Base-by-base conservation (phyloP, 2,113 vertebrate genomes). In the Brachypodius melanocephalos region DNA sequence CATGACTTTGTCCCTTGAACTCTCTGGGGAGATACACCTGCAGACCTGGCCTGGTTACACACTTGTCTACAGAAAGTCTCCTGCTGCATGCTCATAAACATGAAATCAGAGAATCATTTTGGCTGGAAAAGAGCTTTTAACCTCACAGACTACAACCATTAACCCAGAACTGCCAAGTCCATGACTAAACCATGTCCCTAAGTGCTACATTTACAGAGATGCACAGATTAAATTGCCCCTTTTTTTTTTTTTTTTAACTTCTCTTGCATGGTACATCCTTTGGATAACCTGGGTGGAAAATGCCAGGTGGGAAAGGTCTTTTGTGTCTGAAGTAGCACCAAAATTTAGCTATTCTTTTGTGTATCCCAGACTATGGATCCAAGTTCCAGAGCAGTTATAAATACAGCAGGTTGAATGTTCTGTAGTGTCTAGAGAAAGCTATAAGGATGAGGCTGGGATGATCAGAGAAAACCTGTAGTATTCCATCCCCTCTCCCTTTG, bases 241-340 rank as follows among this genome's bases (percentile, higher is more conserved):
- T n/a, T n/a, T n/a, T n/a, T 69, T 2, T 2, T 15, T 86, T 59
- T 66, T 52, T 67, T 55, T 8, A 6, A 9, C 18, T 46, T 22
- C 5, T 11, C 5, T 16, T n/a, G 5, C 10, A 2, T 22, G 25
- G 3, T 8, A 0, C 16, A 24, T 86, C 21, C 28, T 73, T 62
- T 61, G 45, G 17, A 31, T n/a, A 89, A 69, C 9, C 25, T 16
- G 28, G 24, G 38, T 34, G 32, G 59, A 49, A 76, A 36, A 52
- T 46, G 22, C 78, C 28, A 2, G 4, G 9, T 38, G 38, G 13
- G 7, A 6, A 54, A 18, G 24, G 26, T 29, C 28, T 57, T 54
- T 0, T 0, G 0, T 17, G 10, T 31, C 43, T 63, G 36, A 55
- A 55, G 14, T 6, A 14, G 24, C 61, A 68, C 12, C 48, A 43